phyloP scores from a whole-genome alignment of 2,797 vertebrate genomes.

The Microctenopoma steveboyesi region DNA sequence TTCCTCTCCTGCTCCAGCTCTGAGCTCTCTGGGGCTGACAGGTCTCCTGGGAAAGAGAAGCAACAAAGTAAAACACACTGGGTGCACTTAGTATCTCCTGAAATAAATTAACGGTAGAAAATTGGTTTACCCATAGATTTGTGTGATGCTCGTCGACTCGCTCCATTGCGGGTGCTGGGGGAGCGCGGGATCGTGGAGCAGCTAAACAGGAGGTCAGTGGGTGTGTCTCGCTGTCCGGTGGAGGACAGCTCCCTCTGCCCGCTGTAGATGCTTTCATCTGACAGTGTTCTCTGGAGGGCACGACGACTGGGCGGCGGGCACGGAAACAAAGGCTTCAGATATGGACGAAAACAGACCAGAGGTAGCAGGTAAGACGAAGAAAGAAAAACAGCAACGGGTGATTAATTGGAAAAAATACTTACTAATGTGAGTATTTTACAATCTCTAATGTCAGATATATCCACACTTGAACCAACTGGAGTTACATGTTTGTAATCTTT shows the following conservation, averaged over 20 bases:
- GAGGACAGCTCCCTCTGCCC: conserved; percentile 90
- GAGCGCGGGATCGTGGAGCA: conserved; percentile 91
- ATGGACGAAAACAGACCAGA: conserved; percentile 46
- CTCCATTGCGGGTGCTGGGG: conserved; percentile 86
- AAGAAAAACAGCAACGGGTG: not conserved
- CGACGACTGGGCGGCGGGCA: conserved; percentile 86
- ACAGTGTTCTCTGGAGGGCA: conserved; percentile 93
- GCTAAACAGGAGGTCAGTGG: conserved; percentile 92
- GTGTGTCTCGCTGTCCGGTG: conserved; percentile 86
- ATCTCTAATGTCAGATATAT: not conserved
- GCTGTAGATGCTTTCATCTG: conserved; percentile 98
- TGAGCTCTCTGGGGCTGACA: conserved; percentile 90
- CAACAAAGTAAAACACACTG: conserved; percentile 12
- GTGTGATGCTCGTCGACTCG: conserved; percentile 88
- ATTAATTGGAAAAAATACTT: not conserved
- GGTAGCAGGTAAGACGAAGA: not conserved
- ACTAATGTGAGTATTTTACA: not conserved
- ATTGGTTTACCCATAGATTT: conserved; percentile 89
- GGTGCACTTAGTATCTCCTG: not conserved
- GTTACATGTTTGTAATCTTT: no score
- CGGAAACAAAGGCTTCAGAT: conserved; percentile 88
- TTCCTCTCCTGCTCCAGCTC: conserved; percentile 89
- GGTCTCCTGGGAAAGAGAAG: conserved; percentile 84
- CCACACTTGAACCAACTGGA: no score
- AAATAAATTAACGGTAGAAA: not conserved